Conservation (phyloP, 2,113 vertebrate genomes). For the Budorcas taxicolor region DNA sequence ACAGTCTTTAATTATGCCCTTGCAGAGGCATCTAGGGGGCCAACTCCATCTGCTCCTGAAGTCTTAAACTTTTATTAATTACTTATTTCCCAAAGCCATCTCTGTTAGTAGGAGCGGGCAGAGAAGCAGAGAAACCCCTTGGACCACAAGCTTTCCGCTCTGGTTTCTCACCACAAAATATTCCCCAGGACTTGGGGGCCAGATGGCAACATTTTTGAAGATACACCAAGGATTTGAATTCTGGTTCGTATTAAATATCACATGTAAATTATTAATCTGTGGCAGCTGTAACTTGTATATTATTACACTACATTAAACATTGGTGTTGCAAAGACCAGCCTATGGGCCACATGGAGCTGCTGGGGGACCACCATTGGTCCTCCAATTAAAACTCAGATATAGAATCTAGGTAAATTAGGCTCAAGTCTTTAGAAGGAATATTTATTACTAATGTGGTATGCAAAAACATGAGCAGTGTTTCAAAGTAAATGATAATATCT, state of each 20-base stretch:
- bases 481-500: neutral
- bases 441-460: neutral
- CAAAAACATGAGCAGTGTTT: neutral
- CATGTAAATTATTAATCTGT: constrained; percentile 70
- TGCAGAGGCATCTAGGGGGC: neutral
- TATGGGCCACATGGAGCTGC: neutral
- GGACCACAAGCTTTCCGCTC: neutral
- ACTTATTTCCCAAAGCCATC: neutral
- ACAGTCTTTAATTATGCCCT: neutral
- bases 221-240: constrained; percentile 52
- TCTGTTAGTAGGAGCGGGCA: neutral
- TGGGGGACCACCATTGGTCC: neutral
- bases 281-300: constrained; percentile 65
- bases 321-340: constrained; percentile 27
- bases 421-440: neutral
- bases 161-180: neutral
- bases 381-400: neutral
- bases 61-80: constrained; percentile 30
- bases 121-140: constrained; percentile 1
- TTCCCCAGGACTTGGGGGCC: constrained; percentile 11
- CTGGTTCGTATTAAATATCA: constrained; percentile 70
- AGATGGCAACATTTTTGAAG: constrained; percentile 67
- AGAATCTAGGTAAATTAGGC: neutral
- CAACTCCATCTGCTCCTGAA: constrained; percentile 8
- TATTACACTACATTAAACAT: constrained; percentile 54